phyloP scores from a whole-genome alignment of 2,113 vertebrate species.

The Python bivittatus region DNA sequence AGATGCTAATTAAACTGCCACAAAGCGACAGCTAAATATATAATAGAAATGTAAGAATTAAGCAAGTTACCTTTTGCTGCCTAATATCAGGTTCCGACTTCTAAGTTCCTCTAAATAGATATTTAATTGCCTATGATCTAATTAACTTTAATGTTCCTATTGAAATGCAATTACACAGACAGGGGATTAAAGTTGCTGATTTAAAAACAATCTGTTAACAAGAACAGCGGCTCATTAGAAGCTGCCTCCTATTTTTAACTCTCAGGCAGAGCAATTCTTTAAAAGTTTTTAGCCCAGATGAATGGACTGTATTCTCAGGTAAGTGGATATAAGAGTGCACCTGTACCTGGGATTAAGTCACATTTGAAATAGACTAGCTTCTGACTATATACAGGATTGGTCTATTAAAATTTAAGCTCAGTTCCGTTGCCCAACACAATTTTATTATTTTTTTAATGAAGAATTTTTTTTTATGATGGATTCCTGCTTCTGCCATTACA shows the following conservation, averaged over 20 bases:
- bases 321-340: neutral
- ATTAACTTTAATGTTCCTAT: conserved; percentile 28
- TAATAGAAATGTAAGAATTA: conserved; percentile 25
- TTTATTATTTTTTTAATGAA: neutral
- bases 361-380: neutral
- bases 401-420: conserved; percentile 32
- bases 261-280: neutral
- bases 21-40: conserved; percentile 7
- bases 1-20: conserved; percentile 6
- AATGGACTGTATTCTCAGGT: neutral
- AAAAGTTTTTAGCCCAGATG: neutral
- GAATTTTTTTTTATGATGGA: neutral
- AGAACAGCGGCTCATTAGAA: conserved; percentile 41
- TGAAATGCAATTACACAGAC: conserved; percentile 30
- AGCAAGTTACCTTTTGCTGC: conserved; percentile 4
- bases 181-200: conserved; percentile 27
- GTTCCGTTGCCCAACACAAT: neutral
- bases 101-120: conserved; percentile 40
- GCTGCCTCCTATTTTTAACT: conserved; percentile 34
- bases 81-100: neutral
- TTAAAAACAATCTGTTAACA: conserved; percentile 26
- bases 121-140: conserved; percentile 36
- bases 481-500: neutral
- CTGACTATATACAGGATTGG: too few relatives aligned
- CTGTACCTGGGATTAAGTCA: neutral